Conservation (phyloP, 2,888 invertebrate species). For the Rhopalosiphum nymphaeae region DNA sequence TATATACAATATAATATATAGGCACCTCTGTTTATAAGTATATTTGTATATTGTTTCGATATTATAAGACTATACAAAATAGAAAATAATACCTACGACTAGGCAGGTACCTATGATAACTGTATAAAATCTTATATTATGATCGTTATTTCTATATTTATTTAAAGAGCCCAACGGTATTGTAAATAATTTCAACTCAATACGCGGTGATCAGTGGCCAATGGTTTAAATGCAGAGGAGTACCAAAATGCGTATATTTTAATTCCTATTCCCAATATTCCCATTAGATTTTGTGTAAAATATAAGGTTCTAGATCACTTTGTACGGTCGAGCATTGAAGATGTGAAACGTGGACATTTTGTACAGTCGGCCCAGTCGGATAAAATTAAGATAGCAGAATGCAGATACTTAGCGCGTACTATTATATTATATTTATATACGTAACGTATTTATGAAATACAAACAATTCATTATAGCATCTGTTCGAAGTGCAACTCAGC, state of each 20-base stretch:
- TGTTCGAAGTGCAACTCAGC: too few relatives aligned
- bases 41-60: not conserved
- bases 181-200: not conserved
- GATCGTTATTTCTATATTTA: not conserved
- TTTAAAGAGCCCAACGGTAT: not conserved
- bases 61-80: not conserved
- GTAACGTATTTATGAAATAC: too few relatives aligned
- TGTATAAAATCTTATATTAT: not conserved
- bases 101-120: not conserved
- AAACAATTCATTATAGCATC: too few relatives aligned
- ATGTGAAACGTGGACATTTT: too few relatives aligned
- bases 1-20: not conserved
- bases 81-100: not conserved
- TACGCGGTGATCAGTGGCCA: not conserved
- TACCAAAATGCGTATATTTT: not conserved
- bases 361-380: too few relatives aligned
- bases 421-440: too few relatives aligned
- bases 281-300: not conserved
- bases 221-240: not conserved
- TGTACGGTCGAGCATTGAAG: too few relatives aligned
- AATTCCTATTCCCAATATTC: not conserved
- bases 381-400: too few relatives aligned
- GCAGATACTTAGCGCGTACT: too few relatives aligned
- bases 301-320: too few relatives aligned
- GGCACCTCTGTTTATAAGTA: not conserved